A percentile compares a stretch with the other conserved stretches of the same genome.
Conservation (phyloP, 2,113 vertebrate genomes). For the Eidolon helvum region DNA sequence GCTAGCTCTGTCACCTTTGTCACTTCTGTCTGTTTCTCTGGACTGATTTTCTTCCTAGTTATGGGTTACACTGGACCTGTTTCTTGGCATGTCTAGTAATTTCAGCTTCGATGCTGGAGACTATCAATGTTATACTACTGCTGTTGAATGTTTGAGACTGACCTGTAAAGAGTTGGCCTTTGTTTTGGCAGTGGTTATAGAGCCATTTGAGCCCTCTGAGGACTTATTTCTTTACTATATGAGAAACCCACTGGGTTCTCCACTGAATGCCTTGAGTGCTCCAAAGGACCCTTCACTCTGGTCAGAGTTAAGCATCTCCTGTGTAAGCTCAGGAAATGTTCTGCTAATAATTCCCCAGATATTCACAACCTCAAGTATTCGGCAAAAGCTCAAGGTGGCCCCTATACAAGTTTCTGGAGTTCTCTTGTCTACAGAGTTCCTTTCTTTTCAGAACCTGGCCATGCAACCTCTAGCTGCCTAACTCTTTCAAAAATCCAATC, state of each 20-base stretch:
- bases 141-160: not conserved
- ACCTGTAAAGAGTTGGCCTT: not conserved
- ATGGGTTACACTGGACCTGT: not conserved
- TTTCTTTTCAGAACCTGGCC: not conserved
- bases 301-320: not conserved
- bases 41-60: not conserved
- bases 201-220: not conserved
- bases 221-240: not conserved
- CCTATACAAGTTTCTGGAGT: not conserved
- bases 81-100: not conserved
- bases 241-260: not conserved
- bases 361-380: not conserved
- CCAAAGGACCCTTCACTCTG: not conserved
- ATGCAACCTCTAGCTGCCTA: not conserved
- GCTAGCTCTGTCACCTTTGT: not conserved
- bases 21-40: slow-evolving; percentile 11
- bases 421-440: not conserved
- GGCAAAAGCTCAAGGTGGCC: not conserved
- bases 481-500: not conserved
- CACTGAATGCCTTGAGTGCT: not conserved
- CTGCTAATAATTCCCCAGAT: not conserved
- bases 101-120: not conserved
- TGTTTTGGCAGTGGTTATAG: not conserved
- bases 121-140: not conserved
- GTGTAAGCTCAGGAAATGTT: not conserved